phyloP scores from a whole-genome alignment of 2,113 vertebrate species.

The Ovibos moschatus region DNA sequence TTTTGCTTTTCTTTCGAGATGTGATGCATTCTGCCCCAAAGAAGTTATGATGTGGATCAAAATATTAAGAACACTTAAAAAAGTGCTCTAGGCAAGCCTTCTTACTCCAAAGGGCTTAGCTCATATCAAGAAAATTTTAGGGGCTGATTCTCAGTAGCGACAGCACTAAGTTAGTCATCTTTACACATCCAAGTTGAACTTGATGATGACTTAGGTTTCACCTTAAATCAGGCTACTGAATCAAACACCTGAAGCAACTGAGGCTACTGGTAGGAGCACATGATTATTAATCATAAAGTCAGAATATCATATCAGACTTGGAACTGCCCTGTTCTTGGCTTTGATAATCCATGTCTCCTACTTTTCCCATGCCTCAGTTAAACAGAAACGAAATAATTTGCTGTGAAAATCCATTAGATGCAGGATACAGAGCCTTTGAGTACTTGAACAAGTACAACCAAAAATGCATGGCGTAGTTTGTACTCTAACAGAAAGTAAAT shows the following conservation, averaged over 20 bases:
- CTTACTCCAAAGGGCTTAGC: background rate
- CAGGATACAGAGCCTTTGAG: background rate
- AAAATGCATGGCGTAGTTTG: background rate
- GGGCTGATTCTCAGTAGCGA: background rate
- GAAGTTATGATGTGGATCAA: background rate
- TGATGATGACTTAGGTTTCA: conserved; percentile 24
- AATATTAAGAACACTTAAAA: conserved; percentile 1
- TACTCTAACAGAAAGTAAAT: background rate
- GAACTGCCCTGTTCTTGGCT: background rate
- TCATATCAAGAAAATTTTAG: conserved; percentile 24
- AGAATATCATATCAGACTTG: background rate
- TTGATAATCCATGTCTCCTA: background rate
- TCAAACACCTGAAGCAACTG: conserved; percentile 15
- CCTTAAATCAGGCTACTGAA: conserved; percentile 27
- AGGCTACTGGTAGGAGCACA: background rate
- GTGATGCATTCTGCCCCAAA: background rate
- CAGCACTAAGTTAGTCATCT: conserved; percentile 16
- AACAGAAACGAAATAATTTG: conserved; percentile 7
- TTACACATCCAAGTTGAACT: background rate
- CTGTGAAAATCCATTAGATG: background rate
- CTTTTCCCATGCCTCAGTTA: background rate
- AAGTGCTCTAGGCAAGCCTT: background rate
- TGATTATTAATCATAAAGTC: conserved; percentile 10
- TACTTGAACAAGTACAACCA: background rate
- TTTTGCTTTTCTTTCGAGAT: background rate